Evolutionary conservation across 2,113 vertebrate genomes (phyloP).

Genomic region (Campylomormyrus numenius): DNA sequence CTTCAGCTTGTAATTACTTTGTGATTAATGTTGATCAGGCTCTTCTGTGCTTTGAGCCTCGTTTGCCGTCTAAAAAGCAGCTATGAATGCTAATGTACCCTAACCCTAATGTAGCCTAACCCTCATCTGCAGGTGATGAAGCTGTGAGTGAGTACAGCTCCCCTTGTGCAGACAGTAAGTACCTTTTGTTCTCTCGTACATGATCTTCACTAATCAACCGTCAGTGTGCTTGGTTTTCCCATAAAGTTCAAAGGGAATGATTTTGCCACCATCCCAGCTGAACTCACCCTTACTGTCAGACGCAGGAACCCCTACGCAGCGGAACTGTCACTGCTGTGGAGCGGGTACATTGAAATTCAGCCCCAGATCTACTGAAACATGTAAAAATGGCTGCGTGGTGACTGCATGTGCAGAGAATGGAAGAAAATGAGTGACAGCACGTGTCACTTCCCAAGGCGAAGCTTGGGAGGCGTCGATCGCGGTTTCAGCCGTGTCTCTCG

Average conservation of each 20-base stretch:
- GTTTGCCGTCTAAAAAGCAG: not conserved
- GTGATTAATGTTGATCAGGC: not conserved
- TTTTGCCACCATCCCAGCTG: not conserved
- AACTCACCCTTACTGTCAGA: not conserved
- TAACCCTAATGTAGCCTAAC: not conserved
- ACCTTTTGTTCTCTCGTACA: not conserved
- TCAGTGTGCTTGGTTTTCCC: not conserved
- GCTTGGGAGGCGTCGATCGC: no score
- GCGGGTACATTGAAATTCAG: not conserved
- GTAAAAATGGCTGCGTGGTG: not conserved
- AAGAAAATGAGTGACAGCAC: not conserved
- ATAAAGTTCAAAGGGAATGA: not conserved
- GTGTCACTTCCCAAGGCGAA: not conserved
- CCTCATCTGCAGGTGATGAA: constrained; percentile 45
- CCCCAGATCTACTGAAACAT: not conserved
- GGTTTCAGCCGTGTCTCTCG: not conserved
- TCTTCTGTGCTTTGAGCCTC: not conserved
- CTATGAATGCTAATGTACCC: not conserved
- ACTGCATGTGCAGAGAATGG: not conserved
- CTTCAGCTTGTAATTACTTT: not conserved
- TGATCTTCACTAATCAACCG: not conserved
- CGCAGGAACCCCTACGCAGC: not conserved
- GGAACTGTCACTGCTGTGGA: not conserved
- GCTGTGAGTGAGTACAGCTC: constrained; percentile 51
- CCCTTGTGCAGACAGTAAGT: constrained; percentile 51